Evolutionary conservation across 2,888 invertebrate genomes (phyloP), one percentile per base, ranked within the genome.

Genomic region (Acleris sparsana): DNA sequence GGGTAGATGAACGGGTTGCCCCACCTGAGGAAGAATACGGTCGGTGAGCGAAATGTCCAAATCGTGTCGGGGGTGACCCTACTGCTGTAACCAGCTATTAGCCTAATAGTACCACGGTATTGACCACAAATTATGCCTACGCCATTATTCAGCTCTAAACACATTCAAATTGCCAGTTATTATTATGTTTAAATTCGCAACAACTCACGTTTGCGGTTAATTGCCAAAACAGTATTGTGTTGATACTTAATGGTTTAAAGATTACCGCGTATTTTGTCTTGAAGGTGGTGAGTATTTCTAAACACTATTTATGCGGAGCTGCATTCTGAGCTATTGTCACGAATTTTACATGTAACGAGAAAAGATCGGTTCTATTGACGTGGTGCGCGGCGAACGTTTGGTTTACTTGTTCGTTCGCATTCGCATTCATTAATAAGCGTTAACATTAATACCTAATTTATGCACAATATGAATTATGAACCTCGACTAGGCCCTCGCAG

Each of bases 1-100:
- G 95, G 95, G 85, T 97, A 97, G 76, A 97, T 95, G 81, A 94
- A 95, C 52, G 93, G 91, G 72, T 94, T 88, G 63, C 96, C 95
- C 84, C 94, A 93, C 72, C 96, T 95, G 85, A 55, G 93, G 93
- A 67, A 65, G 61, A 69, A 56, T 46, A 46, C 6, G 1, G 17
- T 17, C 17, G 7, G 6, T n/a, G 16, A 46, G 46, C 7, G n/a
- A 46, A 46, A 46, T 46, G 5, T 17, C 46, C 17, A n/a, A 46
- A 46, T 46, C 46, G 46, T 46, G 17, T 39, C 39, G 39, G n/a
- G 6, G 33, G 33, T 39, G 16, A 39, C 53, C 53, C 33, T 39
- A 11, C 39, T 17, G 46, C 46, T 17, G 16, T 46, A 46, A 46
- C n/a, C 46, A n/a, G 2, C n/a, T 17, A 17, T 46, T 46, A 49